A percentile compares a stretch with the other conserved stretches of the same genome.
Evolutionary conservation across 2,888 invertebrate genomes (phyloP).

Genomic region (Dynastes tityus): DNA sequence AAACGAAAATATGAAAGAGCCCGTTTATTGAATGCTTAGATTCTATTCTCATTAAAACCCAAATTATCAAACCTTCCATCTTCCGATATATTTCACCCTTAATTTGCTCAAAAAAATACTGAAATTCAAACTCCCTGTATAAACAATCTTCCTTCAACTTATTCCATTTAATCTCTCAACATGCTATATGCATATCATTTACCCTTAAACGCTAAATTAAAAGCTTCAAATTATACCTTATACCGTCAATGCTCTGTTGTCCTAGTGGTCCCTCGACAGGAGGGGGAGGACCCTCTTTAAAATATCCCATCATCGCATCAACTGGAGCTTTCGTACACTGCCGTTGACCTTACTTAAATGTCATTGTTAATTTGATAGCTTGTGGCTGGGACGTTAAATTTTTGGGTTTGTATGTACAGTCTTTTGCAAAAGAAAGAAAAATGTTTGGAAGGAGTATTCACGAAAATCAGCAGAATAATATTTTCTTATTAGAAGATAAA

Average conservation of each 20-base stretch:
- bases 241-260: not conserved
- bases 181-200: constrained; percentile 68
- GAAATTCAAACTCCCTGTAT: not conserved
- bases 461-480: no score
- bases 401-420: no score
- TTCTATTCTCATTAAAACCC: no score
- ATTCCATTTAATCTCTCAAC: constrained; percentile 11
- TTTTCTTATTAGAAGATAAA: no score
- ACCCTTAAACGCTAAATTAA: constrained; percentile 68
- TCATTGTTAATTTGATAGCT: constrained; percentile 42
- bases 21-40: no score
- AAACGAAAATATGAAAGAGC: no score
- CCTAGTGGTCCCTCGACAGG: not conserved
- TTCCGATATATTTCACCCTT: no score
- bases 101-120: not conserved
- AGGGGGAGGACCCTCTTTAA: no score
- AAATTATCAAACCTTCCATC: no score
- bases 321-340: not conserved
- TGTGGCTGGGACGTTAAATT: not conserved
- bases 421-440: no score
- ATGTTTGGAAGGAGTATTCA: no score
- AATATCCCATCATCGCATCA: not conserved
- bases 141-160: not conserved
- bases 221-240: constrained; percentile 21
- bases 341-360: constrained; percentile 48